Base-by-base conservation (phyloP, 1,140 invertebrate species). In the Ips nitidus region DNA sequence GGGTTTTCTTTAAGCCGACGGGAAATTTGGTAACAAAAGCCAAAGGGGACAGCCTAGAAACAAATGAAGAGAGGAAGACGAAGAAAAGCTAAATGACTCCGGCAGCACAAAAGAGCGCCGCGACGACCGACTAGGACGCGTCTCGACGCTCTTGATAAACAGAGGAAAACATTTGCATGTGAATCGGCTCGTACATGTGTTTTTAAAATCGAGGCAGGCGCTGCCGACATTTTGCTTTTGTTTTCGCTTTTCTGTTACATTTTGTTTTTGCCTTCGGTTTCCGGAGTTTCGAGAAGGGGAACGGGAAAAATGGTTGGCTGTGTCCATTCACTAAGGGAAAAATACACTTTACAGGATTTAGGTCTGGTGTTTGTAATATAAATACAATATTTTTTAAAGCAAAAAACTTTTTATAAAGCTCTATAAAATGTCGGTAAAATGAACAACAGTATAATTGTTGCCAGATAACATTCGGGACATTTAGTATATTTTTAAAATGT, bases 11-110 rank as follows among this genome's bases (percentile, higher is more conserved):
- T 22, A 22, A 22, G 22, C 22, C 22, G 22, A 22, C 22, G 22
- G 22, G 22, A 22, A 22, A 22, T 22, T 22, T 22, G 22, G 22
- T 22, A 75, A 75, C 73, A 75, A 76, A 73, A 75, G 75, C 70
- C 70, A 22, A 22, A 22, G 64, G 69, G 69, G 66, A 67, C 72
- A 67, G 63, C 41, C 40, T 59, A 64, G 69, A 70, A 75, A 76
- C 75, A 76, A 76, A 76, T 74, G 75, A 76, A 75, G 74, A 22
- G 22, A 76, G 75, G 75, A 76, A 76, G 74, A 70, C 57, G 74
- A 75, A 74, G 73, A 75, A 75, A 69, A 74, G 74, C 73, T 75
- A 76, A 76, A 76, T 76, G 75, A 76, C 73, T 75, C 22, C 22
- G 66, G 75, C 70, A 76, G 58, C 45, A 76, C 75, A 76, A 76